A percentile compares a stretch with the other conserved stretches of the same genome.
Conservation (phyloP, 92 coral and sea anemone species). For the Blastomussa wellsi region DNA sequence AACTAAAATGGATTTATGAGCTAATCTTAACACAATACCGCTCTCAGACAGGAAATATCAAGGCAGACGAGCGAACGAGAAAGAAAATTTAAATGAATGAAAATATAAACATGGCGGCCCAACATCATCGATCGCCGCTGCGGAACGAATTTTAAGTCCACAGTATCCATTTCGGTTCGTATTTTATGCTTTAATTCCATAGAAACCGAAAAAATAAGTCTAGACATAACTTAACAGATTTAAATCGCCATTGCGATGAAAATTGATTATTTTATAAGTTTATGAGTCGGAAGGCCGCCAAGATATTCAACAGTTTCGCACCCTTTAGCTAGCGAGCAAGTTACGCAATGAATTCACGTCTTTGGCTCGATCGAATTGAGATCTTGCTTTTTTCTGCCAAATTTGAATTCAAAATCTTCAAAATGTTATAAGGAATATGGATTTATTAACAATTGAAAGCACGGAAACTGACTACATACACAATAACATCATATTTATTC, state of each 20-base stretch:
- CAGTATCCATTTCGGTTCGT: not conserved
- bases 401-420: slow-evolving; percentile 5
- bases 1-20: slow-evolving; percentile 16
- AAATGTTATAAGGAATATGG: not conserved
- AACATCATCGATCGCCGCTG: slow-evolving; percentile 14
- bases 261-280: slow-evolving; percentile 15
- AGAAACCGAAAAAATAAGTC: slow-evolving; percentile 21
- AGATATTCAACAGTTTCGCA: slow-evolving; percentile 20
- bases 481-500: slow-evolving; percentile 24
- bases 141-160: not conserved
- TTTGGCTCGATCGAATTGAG: not conserved
- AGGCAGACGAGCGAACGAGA: slow-evolving; percentile 29
- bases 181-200: not conserved
- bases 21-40: slow-evolving; percentile 20
- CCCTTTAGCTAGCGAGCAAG: not conserved
- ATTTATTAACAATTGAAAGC: not conserved
- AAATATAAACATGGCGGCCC: slow-evolving; percentile 48
- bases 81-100: slow-evolving; percentile 47
- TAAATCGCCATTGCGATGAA: slow-evolving; percentile 11
- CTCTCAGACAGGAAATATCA: slow-evolving; percentile 37
- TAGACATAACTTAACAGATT: slow-evolving; percentile 11
- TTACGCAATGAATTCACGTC: slow-evolving; percentile 33
- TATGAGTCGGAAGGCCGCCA: slow-evolving; percentile 15
- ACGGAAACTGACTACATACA: slow-evolving; percentile 12
- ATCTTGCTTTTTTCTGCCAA: slow-evolving; percentile 3